Evolutionary conservation across 2,888 invertebrate genomes (phyloP).

Genomic region (Cerastis leucographa): DNA sequence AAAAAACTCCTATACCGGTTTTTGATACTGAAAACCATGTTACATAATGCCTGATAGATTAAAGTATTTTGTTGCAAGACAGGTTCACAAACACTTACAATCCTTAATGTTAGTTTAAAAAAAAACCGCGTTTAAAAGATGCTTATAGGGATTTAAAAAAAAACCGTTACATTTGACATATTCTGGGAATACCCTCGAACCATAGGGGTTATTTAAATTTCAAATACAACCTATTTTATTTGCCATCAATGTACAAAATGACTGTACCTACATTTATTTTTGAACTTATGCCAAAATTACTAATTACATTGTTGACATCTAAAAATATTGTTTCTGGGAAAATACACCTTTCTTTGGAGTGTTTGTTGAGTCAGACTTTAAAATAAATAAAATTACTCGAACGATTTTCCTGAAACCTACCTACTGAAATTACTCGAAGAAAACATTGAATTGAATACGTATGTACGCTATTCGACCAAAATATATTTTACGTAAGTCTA

Average conservation of each 20-base stretch:
- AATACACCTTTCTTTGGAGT: conserved; percentile 3
- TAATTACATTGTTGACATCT: conserved; percentile 14
- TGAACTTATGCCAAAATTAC: conserved; percentile 25
- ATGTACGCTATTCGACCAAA: not conserved
- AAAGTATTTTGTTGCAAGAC: not conserved
- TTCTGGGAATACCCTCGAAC: not conserved
- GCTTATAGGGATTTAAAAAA: not conserved
- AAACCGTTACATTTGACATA: not conserved
- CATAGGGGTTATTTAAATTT: not conserved
- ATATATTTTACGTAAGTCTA: not conserved
- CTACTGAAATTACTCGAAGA: not conserved
- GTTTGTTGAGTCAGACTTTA: conserved; percentile 10
- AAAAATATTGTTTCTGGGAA: conserved; percentile 18
- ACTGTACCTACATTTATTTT: conserved; percentile 16
- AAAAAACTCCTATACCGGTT: not conserved
- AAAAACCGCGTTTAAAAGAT: not conserved
- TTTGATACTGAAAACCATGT: not conserved
- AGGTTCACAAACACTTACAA: not conserved
- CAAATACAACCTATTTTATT: not conserved
- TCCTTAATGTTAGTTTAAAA: not conserved
- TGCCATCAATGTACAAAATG: not conserved
- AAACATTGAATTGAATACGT: not conserved
- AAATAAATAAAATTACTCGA: not conserved
- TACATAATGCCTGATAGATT: not conserved
- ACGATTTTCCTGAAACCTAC: not conserved